Conservation (phyloP, 2,797 vertebrate genomes). For the Xiphorhynchus erythropygius region DNA sequence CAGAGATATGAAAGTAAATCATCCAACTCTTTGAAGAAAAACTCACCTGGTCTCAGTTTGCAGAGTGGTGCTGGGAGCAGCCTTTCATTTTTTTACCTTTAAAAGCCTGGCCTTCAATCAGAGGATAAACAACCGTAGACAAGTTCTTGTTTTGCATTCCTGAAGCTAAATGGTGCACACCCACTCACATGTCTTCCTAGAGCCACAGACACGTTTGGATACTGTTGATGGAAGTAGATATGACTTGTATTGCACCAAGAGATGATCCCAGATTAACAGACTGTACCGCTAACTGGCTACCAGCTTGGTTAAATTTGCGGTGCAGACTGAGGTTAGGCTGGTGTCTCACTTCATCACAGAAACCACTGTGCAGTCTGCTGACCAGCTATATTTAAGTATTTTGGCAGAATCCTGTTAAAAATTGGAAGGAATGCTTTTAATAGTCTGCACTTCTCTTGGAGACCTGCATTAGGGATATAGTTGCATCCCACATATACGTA, state of each 20-base stretch:
- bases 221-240: neutral
- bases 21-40: neutral
- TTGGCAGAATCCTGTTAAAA: constrained; percentile 28
- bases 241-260: neutral
- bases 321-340: neutral
- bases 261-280: neutral
- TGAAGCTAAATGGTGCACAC: neutral
- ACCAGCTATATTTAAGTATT: neutral
- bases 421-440: constrained; percentile 41
- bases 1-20: neutral
- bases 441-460: constrained; percentile 13
- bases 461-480: neutral
- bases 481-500: neutral
- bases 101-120: neutral
- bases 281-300: neutral
- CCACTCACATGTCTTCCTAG: neutral
- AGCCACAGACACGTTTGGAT: rapidly evolving
- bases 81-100: neutral
- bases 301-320: neutral
- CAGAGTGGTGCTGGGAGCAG: neutral
- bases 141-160: neutral
- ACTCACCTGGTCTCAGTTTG: neutral
- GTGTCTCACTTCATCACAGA: neutral
- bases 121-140: neutral
- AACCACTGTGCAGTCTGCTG: constrained; percentile 24